Evolutionary conservation across 2,113 vertebrate species (phyloP), one percentile per base, ranked within the genome.

Genomic region (Excalfactoria chinensis): DNA sequence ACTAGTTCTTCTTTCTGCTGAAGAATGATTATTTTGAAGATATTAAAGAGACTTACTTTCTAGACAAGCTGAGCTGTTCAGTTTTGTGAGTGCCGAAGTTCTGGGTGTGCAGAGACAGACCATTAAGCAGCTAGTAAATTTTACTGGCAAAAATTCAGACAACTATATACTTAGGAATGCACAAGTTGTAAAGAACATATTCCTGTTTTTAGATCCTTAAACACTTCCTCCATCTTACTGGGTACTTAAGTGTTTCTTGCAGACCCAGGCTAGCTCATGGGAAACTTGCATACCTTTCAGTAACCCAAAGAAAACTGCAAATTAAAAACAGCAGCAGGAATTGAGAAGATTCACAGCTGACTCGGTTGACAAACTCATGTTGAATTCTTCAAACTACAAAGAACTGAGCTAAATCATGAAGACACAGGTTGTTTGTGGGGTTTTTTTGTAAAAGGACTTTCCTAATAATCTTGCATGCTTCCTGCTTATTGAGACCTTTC

Each of bases 131-230:
- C 34, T 43, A 74, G 46, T 79, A 89, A 88, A 91, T 80, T 93
- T 91, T 55, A 87, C 21, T 62, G 63, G 68, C 67, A 76, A 32
- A 85, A 95, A 48, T 48, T 91, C 78, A 94, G 71, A 80, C 49
- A 89, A 73, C 64, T 64, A 49, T 76, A 46, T n/a, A 89, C 49
- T 89, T 37, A 49, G 68, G 63, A 89, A 93, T 63, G 67, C 26
- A 79, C 3, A 79, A 79, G 40, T 58, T 89, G 48, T 66, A 84
- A 93, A 79, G 58, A 88, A 69, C n/a, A 55, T 82, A 53, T 40
- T 76, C 49, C n/a, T 82, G 48, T 1, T 28, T 84, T 87, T n/a
- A 64, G 71, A 75, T 22, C 6, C 26, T 82, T 85, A 87, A 87
- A 62, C 75, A 87, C 41, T 83, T 88, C 88, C 82, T 87, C 25